Conservation (phyloP, 2,113 vertebrate genomes). For the Periophthalmus modestus region DNA sequence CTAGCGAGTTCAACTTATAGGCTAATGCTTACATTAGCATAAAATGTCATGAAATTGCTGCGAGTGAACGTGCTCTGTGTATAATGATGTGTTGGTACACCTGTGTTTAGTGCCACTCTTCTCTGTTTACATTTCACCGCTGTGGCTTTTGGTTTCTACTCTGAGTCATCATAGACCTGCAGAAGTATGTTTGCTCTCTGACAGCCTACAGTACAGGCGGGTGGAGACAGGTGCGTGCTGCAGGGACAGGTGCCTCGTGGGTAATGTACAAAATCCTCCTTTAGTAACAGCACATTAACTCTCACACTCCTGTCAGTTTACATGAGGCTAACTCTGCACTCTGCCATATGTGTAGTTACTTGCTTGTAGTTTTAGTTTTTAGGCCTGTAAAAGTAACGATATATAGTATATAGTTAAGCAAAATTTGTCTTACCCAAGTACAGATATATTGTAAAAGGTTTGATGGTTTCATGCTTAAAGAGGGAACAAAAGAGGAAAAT, state of each 20-base stretch:
- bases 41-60: too few species aligned
- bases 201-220: conserved; percentile 12
- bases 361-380: too few species aligned
- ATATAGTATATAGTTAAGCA: too few species aligned
- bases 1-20: too few species aligned
- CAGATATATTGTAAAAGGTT: too few species aligned
- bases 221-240: conserved; percentile 45
- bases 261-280: conserved; percentile 55
- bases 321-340: conserved; percentile 11
- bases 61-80: too few species aligned
- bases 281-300: conserved; percentile 51
- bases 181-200: neutral
- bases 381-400: too few species aligned
- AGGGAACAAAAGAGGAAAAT: too few species aligned
- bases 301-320: conserved; percentile 10
- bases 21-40: too few species aligned
- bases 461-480: too few species aligned
- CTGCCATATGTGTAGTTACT: neutral
- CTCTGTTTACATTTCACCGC: conserved; percentile 27
- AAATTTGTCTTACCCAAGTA: too few species aligned
- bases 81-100: neutral
- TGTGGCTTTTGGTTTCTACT: neutral
- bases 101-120: too few species aligned
- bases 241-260: conserved; percentile 58
- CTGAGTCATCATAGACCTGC: conserved; percentile 2